phyloP scores from a whole-genome alignment of 2,113 vertebrate genomes.

The Sebastes fasciatus region DNA sequence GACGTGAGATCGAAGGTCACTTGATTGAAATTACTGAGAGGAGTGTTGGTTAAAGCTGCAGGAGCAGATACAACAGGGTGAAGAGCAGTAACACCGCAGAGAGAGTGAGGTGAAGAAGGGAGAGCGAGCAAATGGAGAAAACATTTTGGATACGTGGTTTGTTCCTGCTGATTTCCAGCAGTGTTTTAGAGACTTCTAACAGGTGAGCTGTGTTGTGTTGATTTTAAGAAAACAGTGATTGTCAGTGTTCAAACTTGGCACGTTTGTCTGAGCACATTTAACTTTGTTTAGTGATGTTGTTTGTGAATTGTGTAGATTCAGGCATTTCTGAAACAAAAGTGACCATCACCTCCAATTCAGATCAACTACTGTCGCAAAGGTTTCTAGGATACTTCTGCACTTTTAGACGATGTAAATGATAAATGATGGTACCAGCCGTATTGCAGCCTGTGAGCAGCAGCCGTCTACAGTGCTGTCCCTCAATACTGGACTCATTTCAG shows the following conservation, averaged over 20 bases:
- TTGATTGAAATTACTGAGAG: neutral
- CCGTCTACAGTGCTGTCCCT: too few species aligned
- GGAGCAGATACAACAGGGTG: neutral
- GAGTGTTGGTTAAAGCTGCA: neutral
- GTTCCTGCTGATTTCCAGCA: slow-evolving; percentile 9
- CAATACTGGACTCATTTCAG: too few species aligned
- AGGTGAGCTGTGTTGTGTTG: slow-evolving; percentile 39
- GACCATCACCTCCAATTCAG: neutral
- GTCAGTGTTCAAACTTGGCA: neutral
- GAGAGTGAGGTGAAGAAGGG: neutral
- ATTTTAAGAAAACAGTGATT: neutral
- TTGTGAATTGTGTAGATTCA: neutral
- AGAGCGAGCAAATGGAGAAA: neutral
- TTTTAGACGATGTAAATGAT: too few species aligned
- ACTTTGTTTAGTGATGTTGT: neutral
- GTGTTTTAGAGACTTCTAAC: neutral
- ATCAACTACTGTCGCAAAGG: neutral
- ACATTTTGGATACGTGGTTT: neutral
- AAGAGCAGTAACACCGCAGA: neutral
- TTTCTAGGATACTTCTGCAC: too few species aligned
- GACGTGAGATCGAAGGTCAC: neutral
- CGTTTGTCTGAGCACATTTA: neutral
- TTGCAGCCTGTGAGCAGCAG: too few species aligned
- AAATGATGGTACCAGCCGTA: too few species aligned
- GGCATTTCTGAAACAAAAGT: neutral